Conservation (phyloP, 2,888 invertebrate genomes). For the Limnephilus rhombicus region DNA sequence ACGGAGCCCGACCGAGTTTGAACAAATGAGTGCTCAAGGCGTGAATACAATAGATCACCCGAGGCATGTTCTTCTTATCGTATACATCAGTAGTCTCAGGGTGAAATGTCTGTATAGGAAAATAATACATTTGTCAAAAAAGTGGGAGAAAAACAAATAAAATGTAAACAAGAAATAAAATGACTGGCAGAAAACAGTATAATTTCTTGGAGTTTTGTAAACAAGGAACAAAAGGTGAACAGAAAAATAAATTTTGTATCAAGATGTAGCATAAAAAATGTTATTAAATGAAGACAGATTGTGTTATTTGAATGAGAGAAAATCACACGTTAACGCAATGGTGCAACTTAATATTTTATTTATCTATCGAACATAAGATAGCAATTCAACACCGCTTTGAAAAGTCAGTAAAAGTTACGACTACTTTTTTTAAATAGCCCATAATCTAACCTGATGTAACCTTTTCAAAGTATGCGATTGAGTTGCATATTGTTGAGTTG, state of each 20-base stretch:
- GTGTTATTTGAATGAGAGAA: not conserved
- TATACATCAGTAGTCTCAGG: constrained; percentile 91
- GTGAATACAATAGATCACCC: constrained; percentile 87
- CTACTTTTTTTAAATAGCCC: too few species aligned
- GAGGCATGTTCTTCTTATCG: constrained; percentile 89
- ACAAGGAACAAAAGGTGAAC: not conserved
- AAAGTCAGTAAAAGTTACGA: too few species aligned
- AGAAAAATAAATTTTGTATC: not conserved
- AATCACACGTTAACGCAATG: not conserved
- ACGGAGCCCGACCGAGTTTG: constrained; percentile 84
- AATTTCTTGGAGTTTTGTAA: too few species aligned
- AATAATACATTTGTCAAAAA: not conserved
- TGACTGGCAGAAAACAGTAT: too few species aligned
- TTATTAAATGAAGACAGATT: not conserved
- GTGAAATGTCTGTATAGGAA: constrained; percentile 82
- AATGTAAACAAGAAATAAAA: too few species aligned
- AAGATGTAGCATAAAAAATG: too few species aligned
- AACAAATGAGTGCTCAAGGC: constrained; percentile 84
- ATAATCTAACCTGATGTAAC: too few species aligned
- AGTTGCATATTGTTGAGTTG: too few species aligned
- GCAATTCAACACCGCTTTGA: too few species aligned
- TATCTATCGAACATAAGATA: not conserved
- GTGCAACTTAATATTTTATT: not conserved
- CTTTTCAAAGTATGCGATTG: too few species aligned
- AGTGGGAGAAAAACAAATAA: too few species aligned